These are phyloP conservation scores for Chrysaora quinquecirrha DNA, from an alignment of 30 jellyfish, hydroid and myxozoan genomes.

Conservation along the genomic window DNA sequence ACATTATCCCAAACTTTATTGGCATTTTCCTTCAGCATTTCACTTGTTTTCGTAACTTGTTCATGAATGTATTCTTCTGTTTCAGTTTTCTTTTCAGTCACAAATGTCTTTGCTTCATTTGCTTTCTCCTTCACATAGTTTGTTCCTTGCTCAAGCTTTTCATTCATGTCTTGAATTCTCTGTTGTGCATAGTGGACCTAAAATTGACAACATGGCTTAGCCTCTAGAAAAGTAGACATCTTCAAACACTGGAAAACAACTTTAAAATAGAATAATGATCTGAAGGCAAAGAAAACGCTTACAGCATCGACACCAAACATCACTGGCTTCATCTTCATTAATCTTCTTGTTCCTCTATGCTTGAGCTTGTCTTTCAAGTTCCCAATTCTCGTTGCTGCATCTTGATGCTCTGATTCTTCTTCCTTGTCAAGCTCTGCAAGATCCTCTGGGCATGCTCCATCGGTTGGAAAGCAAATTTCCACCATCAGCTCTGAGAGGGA, in stretches of 20 bases:
- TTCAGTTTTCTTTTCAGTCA: conserved; percentile 41
- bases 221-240: too few relatives aligned
- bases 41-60: conserved; percentile 66
- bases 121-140: conserved; percentile 80
- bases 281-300: too few relatives aligned
- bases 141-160: conserved; percentile 88
- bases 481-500: conserved; percentile 96
- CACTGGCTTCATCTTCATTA: conserved; percentile 83
- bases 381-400: conserved; percentile 70
- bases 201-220: too few relatives aligned
- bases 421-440: conserved; percentile 90
- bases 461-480: conserved; percentile 97
- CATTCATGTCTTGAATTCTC: conserved; percentile 84
- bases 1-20: conserved; percentile 76
- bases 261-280: too few relatives aligned
- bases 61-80: conserved; percentile 56
- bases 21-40: conserved; percentile 54
- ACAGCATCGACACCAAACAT: conserved; percentile 85
- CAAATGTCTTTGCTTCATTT: conserved; percentile 60
- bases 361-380: conserved; percentile 70
- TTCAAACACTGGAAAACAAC: too few relatives aligned
- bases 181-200: conserved; percentile 97
- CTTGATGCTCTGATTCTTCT: conserved; percentile 84
- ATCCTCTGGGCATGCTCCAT: conserved; percentile 83
- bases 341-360: conserved; percentile 83